Base-by-base conservation (phyloP, 2,888 invertebrate species). In the Rhamnusium bicolor region DNA sequence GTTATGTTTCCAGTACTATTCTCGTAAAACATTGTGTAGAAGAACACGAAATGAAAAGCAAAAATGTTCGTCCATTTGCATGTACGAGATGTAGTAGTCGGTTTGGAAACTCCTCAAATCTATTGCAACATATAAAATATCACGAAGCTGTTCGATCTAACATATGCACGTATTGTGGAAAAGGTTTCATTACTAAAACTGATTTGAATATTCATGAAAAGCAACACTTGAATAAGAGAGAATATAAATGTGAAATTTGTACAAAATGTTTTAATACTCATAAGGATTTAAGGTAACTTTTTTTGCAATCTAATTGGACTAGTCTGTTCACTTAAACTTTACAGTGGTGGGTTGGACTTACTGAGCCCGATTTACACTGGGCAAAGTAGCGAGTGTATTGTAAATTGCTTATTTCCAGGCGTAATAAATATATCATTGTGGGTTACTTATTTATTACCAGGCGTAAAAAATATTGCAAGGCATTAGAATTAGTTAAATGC, bases 111-210 rank as follows among this genome's bases (percentile, higher is more conserved):
- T 83, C 83, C 1, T 82, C 83, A 4, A 83, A 83, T 74, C 72
- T 84, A 10, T 60, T 81, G 10, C 82, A 83, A 67, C 85, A 85
- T 69, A 72, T 81, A n/a, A 83, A 83, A 69, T 84, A 84, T 62
- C 84, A 85, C 58, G 80, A 80, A 2, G 84, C 82, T 2, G 79
- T 81, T 7, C 72, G 85, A 21, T 78, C 79, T 6, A 80, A 84
- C 73, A 81, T 84, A 54, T 85, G 85, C 68, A 80, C 82, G 7
- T 84, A 79, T 69, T 85, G 85, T 69, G 85, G 85, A 0, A 91
- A 91, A 82, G 88, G 89, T 18, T 85, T 83, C 70, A 83, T 83
- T 12, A 84, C 84, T 1, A 83, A 82, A 69, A 81, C 80, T 18
- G 84, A 84, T 73, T 68, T 85, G 46, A 82, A 77, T 51, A 80